Evolutionary conservation across 2,113 vertebrate genomes (phyloP).

Genomic region (Peromyscus maniculatus): DNA sequence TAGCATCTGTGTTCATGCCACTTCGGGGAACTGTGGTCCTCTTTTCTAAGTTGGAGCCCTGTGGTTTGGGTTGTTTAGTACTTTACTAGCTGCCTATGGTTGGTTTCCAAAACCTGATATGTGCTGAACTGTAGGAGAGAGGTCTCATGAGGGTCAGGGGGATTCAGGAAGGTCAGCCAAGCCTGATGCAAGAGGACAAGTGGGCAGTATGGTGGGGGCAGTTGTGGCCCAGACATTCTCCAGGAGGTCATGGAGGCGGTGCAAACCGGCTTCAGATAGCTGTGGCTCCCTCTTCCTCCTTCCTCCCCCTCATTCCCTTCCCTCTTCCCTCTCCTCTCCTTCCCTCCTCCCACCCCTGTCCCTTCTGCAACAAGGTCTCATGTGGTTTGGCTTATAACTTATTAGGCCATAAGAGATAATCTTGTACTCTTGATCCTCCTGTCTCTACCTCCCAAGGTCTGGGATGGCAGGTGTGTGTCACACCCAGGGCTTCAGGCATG

Average conservation of each 20-base stretch:
- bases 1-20: neutral
- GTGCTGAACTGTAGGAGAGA: neutral
- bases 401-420: neutral
- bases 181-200: neutral
- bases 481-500: neutral
- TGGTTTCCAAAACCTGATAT: neutral
- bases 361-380: neutral
- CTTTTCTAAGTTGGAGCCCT: neutral
- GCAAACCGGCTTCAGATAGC: neutral
- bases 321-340: neutral
- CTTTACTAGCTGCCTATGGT: neutral
- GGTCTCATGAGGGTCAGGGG: neutral
- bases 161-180: neutral
- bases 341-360: neutral
- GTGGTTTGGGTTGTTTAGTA: neutral
- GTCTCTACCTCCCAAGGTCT: neutral
- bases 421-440: neutral
- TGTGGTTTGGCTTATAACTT: neutral
- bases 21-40: neutral
- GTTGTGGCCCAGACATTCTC: neutral
- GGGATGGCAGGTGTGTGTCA: no score
- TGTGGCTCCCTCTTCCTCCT: neutral
- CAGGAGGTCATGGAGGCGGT: fast-evolving
- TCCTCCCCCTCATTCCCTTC: neutral
- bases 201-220: no score